phyloP scores from a whole-genome alignment of 2,888 invertebrate species.

The Heterodera filipjevi region DNA sequence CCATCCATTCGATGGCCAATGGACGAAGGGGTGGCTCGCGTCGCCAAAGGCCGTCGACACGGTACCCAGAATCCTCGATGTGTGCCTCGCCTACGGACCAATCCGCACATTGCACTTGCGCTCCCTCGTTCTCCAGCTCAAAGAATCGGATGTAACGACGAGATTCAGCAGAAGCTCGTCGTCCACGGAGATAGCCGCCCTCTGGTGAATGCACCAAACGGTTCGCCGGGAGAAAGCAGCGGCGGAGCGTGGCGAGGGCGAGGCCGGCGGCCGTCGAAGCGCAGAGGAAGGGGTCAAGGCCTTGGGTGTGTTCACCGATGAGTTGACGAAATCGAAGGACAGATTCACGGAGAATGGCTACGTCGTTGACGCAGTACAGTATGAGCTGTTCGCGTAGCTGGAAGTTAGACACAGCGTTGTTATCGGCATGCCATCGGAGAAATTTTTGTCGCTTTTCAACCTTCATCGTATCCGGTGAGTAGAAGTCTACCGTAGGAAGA shows the following conservation, averaged over 20 bases:
- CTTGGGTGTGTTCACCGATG: constrained; percentile 8
- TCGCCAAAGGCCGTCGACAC: constrained; percentile 24
- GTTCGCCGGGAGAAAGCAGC: constrained; percentile 19
- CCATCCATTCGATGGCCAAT: constrained; percentile 16
- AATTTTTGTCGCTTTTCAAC: neutral
- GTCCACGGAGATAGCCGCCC: constrained; percentile 10
- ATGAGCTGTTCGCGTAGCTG: constrained; percentile 18
- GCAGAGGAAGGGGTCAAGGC: constrained; percentile 24
- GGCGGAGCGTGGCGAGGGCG: constrained; percentile 18
- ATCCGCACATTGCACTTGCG: neutral
- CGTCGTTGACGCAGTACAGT: constrained; percentile 24
- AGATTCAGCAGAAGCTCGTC: constrained; percentile 26
- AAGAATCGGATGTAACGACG: constrained; percentile 19
- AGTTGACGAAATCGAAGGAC: constrained; percentile 8
- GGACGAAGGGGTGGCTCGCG: neutral
- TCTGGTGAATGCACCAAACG: constrained; percentile 15
- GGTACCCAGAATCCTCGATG: constrained; percentile 23
- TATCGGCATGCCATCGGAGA: constrained; percentile 3
- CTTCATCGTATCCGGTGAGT: neutral
- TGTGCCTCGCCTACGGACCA: constrained; percentile 26
- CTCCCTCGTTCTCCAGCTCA: constrained; percentile 6
- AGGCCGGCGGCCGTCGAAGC: constrained; percentile 25
- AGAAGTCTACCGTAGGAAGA: neutral
- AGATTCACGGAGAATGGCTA: constrained; percentile 25
- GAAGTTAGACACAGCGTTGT: neutral